Conservation (phyloP, 2,113 vertebrate species). For the Phylloscopus trochilus region DNA sequence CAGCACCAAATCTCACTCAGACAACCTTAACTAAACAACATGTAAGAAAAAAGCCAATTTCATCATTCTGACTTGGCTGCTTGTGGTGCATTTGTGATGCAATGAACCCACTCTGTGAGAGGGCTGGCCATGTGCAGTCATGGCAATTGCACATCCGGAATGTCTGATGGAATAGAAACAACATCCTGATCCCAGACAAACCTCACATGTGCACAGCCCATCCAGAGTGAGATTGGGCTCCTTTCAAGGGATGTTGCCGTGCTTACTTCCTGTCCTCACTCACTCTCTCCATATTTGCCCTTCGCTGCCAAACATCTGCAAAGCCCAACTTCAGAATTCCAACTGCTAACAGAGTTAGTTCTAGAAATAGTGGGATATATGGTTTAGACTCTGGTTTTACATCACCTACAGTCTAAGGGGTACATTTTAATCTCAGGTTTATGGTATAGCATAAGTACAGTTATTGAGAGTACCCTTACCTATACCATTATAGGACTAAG, state of each 20-base stretch:
- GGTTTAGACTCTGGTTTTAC: not conserved
- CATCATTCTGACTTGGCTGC: not conserved
- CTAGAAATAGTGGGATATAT: fast-evolving
- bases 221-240: not conserved
- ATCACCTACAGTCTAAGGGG: not conserved
- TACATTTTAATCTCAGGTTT: not conserved
- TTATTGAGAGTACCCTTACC: not conserved
- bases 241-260: fast-evolving
- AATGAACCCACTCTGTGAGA: not conserved
- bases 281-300: not conserved
- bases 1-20: not conserved
- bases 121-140: not conserved
- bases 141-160: not conserved
- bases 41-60: not conserved
- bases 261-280: not conserved
- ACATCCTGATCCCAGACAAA: not conserved
- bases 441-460: not conserved
- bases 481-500: not conserved
- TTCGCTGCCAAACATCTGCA: not conserved
- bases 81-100: not conserved
- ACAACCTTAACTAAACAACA: not conserved
- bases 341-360: not conserved
- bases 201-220: not conserved
- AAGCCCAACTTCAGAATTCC: not conserved
- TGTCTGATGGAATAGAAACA: not conserved